phyloP scores from a whole-genome alignment of 1,140 invertebrate species.

The Neodiprion fabricii region DNA sequence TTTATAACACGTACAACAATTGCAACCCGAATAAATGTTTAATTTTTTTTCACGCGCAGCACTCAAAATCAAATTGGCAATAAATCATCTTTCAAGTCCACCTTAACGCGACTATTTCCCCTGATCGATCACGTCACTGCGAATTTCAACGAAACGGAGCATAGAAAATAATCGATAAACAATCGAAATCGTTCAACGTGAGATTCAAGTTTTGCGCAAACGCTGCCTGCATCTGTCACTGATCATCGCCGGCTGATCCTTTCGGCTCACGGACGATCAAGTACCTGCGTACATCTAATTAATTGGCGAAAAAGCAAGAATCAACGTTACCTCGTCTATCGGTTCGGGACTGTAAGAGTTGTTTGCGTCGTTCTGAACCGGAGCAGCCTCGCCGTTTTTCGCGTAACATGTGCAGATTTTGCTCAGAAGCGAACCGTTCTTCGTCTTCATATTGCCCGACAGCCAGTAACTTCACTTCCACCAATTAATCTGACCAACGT shows the following conservation, averaged over 20 bases:
- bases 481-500: no score
- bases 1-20: neutral
- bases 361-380: constrained; percentile 11
- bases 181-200: no score
- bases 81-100: no score
- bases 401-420: constrained; percentile 43
- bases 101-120: no score
- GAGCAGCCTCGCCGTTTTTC: constrained; percentile 14
- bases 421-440: constrained; percentile 38
- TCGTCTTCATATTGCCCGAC: constrained; percentile 33
- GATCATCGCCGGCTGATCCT: no score
- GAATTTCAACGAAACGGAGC: neutral
- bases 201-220: no score
- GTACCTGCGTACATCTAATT: neutral
- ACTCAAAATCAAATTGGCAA: no score
- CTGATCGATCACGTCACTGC: neutral
- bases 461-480: no score
- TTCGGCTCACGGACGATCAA: neutral
- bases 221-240: no score
- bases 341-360: neutral
- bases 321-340: neutral
- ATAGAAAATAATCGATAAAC: neutral
- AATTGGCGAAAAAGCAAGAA: neutral
- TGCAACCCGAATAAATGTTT: neutral
- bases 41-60: no score